Conservation (phyloP, 2,113 vertebrate genomes). For the Vulpes lagopus region DNA sequence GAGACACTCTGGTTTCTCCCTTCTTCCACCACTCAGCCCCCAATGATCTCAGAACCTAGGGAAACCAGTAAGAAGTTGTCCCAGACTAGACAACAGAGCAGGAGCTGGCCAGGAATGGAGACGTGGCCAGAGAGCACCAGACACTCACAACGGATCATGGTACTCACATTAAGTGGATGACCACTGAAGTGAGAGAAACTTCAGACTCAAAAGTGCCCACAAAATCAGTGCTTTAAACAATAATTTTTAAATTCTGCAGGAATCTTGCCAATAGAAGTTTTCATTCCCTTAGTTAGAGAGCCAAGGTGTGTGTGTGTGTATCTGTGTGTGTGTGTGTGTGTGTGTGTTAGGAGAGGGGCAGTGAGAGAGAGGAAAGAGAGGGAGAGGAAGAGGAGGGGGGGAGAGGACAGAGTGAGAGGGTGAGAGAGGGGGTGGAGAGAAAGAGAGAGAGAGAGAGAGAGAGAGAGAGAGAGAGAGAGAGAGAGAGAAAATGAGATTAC, state of each 20-base stretch:
- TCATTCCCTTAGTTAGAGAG: not conserved
- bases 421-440: too few relatives aligned
- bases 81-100: accelerated
- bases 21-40: not conserved
- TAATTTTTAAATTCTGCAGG: not conserved
- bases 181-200: not conserved
- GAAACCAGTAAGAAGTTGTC: accelerated
- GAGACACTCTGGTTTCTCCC: not conserved
- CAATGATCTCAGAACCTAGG: not conserved
- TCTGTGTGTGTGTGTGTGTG: not conserved
- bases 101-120: too few relatives aligned
- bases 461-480: not conserved
- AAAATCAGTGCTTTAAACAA: not conserved
- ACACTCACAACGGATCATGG: not conserved
- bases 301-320: not conserved
- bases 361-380: too few relatives aligned
- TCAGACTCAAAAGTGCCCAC: not conserved
- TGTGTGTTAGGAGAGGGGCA: not conserved
- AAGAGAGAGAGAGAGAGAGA: not conserved
- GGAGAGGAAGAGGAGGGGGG: too few relatives aligned
- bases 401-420: not conserved
- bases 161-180: not conserved
- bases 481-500: not conserved
- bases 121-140: accelerated
- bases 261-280: not conserved